A percentile compares a stretch with the other conserved stretches of the same genome.
Evolutionary conservation across 2,797 vertebrate species (phyloP).

Genomic region (Catharus ustulatus): DNA sequence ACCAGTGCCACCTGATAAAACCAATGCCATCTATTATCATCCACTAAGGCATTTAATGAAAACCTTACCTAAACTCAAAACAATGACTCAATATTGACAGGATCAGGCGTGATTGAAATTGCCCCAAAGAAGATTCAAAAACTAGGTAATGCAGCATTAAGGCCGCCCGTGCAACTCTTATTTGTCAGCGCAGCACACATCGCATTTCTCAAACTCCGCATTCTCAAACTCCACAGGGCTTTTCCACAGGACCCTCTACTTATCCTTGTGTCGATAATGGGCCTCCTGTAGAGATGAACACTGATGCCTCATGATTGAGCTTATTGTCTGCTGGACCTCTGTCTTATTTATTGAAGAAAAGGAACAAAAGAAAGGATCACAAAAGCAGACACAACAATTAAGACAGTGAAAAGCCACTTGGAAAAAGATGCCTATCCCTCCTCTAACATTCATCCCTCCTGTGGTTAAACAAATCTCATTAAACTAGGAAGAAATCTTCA

Average conservation of each 20-base stretch:
- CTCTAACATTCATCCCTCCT: background rate
- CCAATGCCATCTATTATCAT: background rate
- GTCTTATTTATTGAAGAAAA: background rate
- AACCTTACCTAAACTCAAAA: background rate
- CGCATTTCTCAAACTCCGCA: background rate
- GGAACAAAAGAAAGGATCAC: slow-evolving; percentile 33
- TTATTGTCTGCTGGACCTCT: background rate
- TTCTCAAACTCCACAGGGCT: background rate
- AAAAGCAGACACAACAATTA: background rate
- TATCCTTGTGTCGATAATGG: background rate
- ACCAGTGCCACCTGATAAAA: background rate
- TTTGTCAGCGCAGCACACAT: background rate
- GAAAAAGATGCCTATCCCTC: background rate
- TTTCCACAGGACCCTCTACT: background rate
- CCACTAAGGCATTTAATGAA: background rate
- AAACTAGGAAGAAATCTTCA: background rate
- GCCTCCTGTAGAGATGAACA: slow-evolving; percentile 16
- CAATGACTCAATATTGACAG: background rate
- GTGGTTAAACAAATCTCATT: background rate
- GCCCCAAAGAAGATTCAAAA: background rate
- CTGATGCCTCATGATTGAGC: background rate
- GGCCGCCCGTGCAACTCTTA: background rate
- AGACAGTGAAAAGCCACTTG: background rate
- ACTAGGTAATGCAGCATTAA: background rate
- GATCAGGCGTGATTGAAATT: background rate